Evolutionary conservation across 1,140 invertebrate genomes (phyloP), one percentile per base, ranked within the genome.

Genomic region (Musca domestica): DNA sequence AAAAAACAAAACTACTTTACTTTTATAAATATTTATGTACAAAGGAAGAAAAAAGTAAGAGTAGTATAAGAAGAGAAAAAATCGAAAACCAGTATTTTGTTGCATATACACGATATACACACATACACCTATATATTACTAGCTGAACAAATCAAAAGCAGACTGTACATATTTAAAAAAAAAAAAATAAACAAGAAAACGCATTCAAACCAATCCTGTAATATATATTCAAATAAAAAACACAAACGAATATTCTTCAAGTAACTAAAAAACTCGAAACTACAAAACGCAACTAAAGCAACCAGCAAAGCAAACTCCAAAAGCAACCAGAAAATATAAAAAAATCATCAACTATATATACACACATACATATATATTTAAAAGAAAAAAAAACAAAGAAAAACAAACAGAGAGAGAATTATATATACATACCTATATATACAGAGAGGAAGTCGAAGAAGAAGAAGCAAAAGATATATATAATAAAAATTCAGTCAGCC

Each of bases 401-500:
- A 51, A 51, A 17, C n/a, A n/a, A n/a, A n/a, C 41, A 9, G 41
- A n/a, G 10, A 41, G 34, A 41, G 34, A 41, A 41, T 41, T 41
- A 41, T 41, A 41, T 41, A 41, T 41, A 41, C 34, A 41, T 9
- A 41, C 34, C 4, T 41, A 41, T 41, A 41, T 41, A 41, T 41
- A 41, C 34, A 41, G 34, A 41, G 10, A 41, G 10, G 34, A 41
- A 30, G 27, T 9, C 3, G 27, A 30, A 30, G 27, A 30, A 30
- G 27, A 30, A 30, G 27, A 30, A 4, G 3, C 9, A 30, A 4
- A 30, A 30, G 9, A 30, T 30, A 41, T n/a, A 20, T 56, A 56
- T 15, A 56, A 58, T n/a, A 58, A 58, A 58, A 61, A 12, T 61
- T 61, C 56, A 61, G 56, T 34, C 56, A 61, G 56, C 56, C 56